These are phyloP conservation scores for Sinocyclocheilus maitianheensis DNA, from an alignment of 2,113 vertebrate species.

Conservation along the genomic window DNA sequence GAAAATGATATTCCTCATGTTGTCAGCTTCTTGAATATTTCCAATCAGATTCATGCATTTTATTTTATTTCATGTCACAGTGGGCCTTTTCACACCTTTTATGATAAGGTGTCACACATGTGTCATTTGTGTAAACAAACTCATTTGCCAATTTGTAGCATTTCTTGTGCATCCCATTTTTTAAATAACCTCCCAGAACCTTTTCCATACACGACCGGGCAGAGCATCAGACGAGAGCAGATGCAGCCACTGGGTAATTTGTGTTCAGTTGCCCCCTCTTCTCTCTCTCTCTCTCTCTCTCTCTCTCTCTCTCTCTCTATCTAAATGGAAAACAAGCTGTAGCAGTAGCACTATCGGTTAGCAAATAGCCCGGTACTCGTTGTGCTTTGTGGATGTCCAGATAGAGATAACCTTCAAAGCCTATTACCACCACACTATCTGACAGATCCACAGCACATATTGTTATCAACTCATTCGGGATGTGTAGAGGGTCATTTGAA, in stretches of 20 bases:
- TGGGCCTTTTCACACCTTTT: not conserved
- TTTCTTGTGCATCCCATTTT: slow-evolving; percentile 21
- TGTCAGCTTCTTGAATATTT: not conserved
- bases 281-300: not conserved
- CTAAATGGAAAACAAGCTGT: slow-evolving; percentile 52
- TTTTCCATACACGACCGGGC: not conserved
- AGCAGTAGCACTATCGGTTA: slow-evolving; percentile 22
- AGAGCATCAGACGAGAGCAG: slow-evolving; percentile 22
- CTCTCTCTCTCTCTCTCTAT: not conserved
- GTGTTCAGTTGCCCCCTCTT: slow-evolving; percentile 42
- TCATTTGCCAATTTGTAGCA: slow-evolving; percentile 15
- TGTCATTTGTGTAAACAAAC: slow-evolving; percentile 5
- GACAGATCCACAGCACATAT: slow-evolving; percentile 17
- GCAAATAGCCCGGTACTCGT: slow-evolving; percentile 32
- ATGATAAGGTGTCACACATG: not conserved
- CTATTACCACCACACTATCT: slow-evolving; percentile 42
- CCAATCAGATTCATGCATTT: not conserved
- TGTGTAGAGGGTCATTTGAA: slow-evolving; percentile 15
- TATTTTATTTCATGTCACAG: not conserved
- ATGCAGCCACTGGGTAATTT: slow-evolving; percentile 51
- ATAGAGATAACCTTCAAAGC: slow-evolving; percentile 51
- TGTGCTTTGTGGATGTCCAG: slow-evolving; percentile 36
- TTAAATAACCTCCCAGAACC: slow-evolving; percentile 37
- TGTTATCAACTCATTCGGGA: slow-evolving; percentile 9
- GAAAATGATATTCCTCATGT: not conserved